Conservation (phyloP, 2,797 vertebrate species). For the Eremophila alpestris region DNA sequence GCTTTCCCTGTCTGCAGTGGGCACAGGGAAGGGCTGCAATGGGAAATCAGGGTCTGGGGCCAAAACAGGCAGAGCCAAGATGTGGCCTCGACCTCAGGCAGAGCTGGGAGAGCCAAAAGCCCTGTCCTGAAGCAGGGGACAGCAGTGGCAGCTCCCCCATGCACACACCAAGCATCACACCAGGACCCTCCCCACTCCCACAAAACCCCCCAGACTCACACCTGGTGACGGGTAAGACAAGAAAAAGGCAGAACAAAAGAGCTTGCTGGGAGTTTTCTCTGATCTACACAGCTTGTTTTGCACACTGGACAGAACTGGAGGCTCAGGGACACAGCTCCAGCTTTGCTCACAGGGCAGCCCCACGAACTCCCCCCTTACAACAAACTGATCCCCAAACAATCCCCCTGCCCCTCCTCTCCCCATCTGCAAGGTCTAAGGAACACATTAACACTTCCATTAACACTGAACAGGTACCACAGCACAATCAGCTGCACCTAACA, state of each 20-base stretch:
- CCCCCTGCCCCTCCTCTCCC: background rate
- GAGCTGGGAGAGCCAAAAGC: background rate
- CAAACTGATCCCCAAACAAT: background rate
- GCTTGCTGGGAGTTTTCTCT: background rate
- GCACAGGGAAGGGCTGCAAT: background rate
- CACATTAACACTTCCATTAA: background rate
- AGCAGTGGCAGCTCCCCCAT: accelerated
- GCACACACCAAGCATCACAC: background rate
- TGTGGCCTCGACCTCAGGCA: accelerated
- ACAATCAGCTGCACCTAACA: background rate
- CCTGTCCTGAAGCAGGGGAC: background rate
- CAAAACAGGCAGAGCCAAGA: background rate
- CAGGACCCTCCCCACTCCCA: background rate
- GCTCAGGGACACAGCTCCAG: background rate
- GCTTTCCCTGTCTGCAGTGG: background rate
- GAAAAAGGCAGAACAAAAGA: background rate
- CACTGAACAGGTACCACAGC: background rate
- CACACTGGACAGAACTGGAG: background rate
- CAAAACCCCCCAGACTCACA: background rate
- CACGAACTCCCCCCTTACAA: background rate
- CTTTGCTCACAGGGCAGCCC: background rate
- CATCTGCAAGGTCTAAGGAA: background rate
- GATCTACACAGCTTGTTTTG: background rate
- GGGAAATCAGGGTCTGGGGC: background rate
- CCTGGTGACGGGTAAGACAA: accelerated